Conservation (phyloP, 1,140 invertebrate genomes). For the Forficula auricularia region DNA sequence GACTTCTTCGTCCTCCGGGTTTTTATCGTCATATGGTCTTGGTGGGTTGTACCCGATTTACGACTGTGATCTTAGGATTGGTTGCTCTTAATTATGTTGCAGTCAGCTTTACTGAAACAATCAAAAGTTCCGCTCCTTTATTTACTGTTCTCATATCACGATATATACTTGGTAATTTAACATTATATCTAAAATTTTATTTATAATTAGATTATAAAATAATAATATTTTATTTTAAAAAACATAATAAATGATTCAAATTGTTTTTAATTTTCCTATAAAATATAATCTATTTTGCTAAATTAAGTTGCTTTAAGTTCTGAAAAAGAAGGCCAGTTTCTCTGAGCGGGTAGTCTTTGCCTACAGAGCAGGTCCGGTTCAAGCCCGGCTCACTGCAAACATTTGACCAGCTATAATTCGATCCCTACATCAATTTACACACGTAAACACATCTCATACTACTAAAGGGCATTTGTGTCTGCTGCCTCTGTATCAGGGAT, state of each 20-base stretch:
- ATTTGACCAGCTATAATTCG: too few relatives aligned
- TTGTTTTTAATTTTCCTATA: not conserved
- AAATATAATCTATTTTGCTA: slow-evolving; percentile 6
- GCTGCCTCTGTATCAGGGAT: too few relatives aligned
- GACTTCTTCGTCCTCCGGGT: slow-evolving; percentile 44
- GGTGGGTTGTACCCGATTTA: slow-evolving; percentile 59
- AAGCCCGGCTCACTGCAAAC: too few relatives aligned
- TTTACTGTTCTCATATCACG: slow-evolving; percentile 67
- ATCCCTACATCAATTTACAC: too few relatives aligned
- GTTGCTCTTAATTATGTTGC: slow-evolving; percentile 67
- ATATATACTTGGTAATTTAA: slow-evolving; percentile 41
- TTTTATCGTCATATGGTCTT: slow-evolving; percentile 61
- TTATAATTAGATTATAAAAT: slow-evolving; percentile 4
- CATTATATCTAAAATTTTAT: not conserved
- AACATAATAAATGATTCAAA: not conserved
- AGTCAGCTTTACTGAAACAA: slow-evolving; percentile 72
- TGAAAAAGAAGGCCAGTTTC: too few relatives aligned
- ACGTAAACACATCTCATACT: too few relatives aligned
- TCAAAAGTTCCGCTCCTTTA: slow-evolving; percentile 69
- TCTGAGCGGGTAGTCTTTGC: too few relatives aligned
- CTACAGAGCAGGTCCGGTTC: too few relatives aligned
- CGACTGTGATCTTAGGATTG: slow-evolving; percentile 55
- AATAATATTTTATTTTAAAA: not conserved
- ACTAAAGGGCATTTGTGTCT: too few relatives aligned
- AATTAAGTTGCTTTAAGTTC: too few relatives aligned